A percentile compares a stretch with the other conserved stretches of the same genome.
phyloP scores from a whole-genome alignment of 2,888 invertebrate genomes.

The Sepioteuthis lessoniana region DNA sequence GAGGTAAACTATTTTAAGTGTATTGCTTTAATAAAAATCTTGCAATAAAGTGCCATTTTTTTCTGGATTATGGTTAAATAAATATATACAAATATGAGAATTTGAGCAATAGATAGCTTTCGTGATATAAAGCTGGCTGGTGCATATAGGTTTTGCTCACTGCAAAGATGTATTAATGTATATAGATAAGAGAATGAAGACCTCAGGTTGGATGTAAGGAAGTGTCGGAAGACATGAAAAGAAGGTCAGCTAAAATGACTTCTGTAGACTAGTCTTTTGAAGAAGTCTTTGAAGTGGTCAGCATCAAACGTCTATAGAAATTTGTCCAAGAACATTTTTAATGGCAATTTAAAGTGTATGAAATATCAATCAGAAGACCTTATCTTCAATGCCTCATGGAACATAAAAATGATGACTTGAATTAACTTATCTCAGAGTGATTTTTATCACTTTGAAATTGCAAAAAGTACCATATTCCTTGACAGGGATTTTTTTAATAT shows the following conservation, averaged over 20 bases:
- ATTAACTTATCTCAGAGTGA: not conserved
- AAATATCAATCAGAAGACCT: conserved; percentile 5
- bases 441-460: not conserved
- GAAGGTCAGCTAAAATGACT: conserved; percentile 9
- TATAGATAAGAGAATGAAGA: not conserved
- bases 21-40: too few species aligned
- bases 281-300: not conserved
- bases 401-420: not conserved
- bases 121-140: too few species aligned
- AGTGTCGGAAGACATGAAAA: not conserved
- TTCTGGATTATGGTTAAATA: too few species aligned
- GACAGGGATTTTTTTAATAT: not conserved
- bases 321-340: not conserved
- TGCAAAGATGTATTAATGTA: not conserved
- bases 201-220: not conserved
- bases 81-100: too few species aligned
- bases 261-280: not conserved
- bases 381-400: not conserved
- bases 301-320: not conserved
- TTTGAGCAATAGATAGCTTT: too few species aligned
- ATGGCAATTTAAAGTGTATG: not conserved
- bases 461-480: not conserved
- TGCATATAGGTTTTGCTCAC: not conserved
- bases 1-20: too few species aligned
- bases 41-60: too few species aligned